Evolutionary conservation across 2,113 vertebrate species (phyloP).

Genomic region (Aix galericulata): DNA sequence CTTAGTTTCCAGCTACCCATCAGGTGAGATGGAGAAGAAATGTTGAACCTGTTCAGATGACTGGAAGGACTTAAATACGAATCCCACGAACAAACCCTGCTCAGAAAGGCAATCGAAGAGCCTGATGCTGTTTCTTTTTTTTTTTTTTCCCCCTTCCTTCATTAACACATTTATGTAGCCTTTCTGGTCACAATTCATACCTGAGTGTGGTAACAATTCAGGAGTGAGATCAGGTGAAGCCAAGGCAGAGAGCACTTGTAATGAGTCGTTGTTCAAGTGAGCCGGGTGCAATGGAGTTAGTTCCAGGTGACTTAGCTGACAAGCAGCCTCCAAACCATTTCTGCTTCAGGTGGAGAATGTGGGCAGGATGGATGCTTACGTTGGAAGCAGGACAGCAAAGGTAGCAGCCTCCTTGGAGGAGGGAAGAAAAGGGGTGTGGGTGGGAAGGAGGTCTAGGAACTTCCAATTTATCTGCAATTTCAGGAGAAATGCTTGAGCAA

Average conservation of each 20-base stretch:
- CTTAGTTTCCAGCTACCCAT: background rate
- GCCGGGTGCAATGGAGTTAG: background rate
- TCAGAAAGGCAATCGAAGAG: background rate
- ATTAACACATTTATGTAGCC: background rate
- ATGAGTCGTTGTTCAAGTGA: background rate
- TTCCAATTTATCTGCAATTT: background rate
- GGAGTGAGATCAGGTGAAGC: background rate
- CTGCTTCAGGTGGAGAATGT: background rate
- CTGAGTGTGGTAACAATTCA: background rate
- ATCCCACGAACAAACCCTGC: background rate
- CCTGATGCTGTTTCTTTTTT: background rate
- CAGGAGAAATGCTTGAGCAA: background rate
- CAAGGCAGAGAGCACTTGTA: background rate
- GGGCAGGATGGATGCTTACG: background rate
- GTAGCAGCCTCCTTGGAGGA: background rate
- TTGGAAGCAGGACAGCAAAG: background rate
- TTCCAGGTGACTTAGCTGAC: background rate
- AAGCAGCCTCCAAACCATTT: background rate
- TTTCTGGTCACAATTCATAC: background rate
- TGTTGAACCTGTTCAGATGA: background rate
- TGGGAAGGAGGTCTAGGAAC: background rate
- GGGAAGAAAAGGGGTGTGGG: background rate
- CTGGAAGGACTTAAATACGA: background rate
- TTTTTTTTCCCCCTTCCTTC: background rate
- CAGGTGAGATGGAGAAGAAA: accelerated